Conservation (phyloP, 2,113 vertebrate genomes). For the Turdus rufiventris region DNA sequence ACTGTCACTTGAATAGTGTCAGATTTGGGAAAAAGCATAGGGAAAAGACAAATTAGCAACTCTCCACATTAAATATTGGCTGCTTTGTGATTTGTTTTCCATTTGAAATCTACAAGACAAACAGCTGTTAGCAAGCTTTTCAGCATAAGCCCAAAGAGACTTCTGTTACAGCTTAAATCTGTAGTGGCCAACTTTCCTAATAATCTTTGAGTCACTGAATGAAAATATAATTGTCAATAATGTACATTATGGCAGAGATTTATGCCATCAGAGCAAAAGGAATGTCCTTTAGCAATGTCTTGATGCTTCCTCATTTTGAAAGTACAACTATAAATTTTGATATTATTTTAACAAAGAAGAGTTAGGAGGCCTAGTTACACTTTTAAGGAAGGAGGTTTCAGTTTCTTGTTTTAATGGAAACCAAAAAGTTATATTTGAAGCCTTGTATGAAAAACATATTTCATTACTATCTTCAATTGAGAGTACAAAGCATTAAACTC, state of each 20-base stretch:
- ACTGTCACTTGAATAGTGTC: not conserved
- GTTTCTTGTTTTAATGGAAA: not conserved
- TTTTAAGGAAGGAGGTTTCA: not conserved
- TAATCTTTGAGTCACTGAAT: not conserved
- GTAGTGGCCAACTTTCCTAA: not conserved
- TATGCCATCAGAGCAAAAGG: not conserved
- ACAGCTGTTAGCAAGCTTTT: constrained; percentile 5
- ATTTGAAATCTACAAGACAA: not conserved
- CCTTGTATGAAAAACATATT: not conserved
- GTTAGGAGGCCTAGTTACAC: not conserved
- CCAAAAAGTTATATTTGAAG: not conserved
- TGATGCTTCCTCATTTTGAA: not conserved
- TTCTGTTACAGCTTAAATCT: constrained; percentile 14
- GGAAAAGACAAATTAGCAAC: not conserved
- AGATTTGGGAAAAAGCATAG: not conserved
- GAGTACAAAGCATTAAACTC: not conserved
- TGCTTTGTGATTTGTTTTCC: constrained; percentile 5
- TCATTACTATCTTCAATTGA: not conserved
- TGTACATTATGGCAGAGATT: not conserved
- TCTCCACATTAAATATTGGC: not conserved
- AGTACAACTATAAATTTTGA: not conserved
- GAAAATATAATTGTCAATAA: constrained; percentile 5
- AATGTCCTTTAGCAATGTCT: not conserved
- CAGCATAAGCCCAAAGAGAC: not conserved
- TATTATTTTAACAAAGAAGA: not conserved